Percentiles rank a stretch among this genome's conserved stretches.
These are phyloP conservation scores for Geophilus truncorum DNA, from an alignment of 2,888 invertebrate genomes.

Conservation along the genomic window DNA sequence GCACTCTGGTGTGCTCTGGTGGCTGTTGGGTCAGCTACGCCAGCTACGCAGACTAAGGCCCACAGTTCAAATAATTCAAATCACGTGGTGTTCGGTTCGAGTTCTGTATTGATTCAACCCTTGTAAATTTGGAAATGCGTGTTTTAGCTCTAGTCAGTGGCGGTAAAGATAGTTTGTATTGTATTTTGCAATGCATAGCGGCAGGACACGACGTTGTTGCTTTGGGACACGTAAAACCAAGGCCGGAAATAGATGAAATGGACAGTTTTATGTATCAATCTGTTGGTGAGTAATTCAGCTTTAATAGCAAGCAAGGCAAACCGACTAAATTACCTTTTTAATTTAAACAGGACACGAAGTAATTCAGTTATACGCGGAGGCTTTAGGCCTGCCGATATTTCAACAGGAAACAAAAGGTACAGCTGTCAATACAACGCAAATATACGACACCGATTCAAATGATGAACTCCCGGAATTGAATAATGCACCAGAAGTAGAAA, in stretches of 20 bases:
- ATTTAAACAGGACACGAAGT: conserved; percentile 67
- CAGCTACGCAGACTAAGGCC: no score
- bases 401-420: conserved; percentile 75
- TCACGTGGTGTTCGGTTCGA: no score
- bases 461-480: no score
- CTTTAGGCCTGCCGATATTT: conserved; percentile 88
- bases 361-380: conserved; percentile 83
- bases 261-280: conserved; percentile 99
- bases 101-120: no score
- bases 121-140: no score
- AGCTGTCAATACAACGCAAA: conserved; percentile 70
- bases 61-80: no score
- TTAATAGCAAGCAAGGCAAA: no score
- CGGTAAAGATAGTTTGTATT: conserved; percentile 99
- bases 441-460: conserved; percentile 73
- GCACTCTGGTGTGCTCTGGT: no score
- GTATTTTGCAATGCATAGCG: conserved; percentile 95
- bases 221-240: conserved; percentile 88
- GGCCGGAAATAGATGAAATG: conserved; percentile 64
- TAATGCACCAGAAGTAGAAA: no score
- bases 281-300: conserved; percentile 63
- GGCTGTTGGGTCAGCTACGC: no score
- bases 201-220: conserved; percentile 95
- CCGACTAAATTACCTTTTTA: no score
- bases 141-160: conserved; percentile 60